These are phyloP conservation scores for Streptopelia turtur DNA, from an alignment of 2,797 vertebrate species.

Conservation along the genomic window DNA sequence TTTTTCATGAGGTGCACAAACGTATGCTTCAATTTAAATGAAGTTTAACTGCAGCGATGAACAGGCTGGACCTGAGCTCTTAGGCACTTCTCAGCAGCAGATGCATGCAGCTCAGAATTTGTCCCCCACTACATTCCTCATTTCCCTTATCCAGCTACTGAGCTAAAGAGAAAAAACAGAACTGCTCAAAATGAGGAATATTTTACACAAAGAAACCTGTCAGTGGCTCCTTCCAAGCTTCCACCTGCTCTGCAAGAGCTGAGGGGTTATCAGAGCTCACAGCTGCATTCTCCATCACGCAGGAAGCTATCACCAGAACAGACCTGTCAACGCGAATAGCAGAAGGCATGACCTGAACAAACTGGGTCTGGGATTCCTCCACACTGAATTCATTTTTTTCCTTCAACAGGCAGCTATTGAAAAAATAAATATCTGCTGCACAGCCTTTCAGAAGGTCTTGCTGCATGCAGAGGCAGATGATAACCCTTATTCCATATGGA, in stretches of 20 bases:
- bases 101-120: not conserved
- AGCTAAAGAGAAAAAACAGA: constrained; percentile 1
- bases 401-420: not conserved
- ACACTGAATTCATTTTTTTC: not conserved
- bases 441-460: not conserved
- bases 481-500: constrained; percentile 15
- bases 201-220: constrained; percentile 12
- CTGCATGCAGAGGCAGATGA: not conserved
- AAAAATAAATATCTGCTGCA: not conserved
- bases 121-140: not conserved
- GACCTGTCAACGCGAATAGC: not conserved
- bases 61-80: not conserved
- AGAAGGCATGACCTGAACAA: not conserved
- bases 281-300: constrained; percentile 22
- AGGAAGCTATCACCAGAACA: not conserved
- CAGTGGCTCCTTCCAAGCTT: not conserved
- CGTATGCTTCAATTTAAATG: not conserved
- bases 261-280: not conserved
- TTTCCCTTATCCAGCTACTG: not conserved
- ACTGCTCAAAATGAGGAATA: not conserved
- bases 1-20: not conserved
- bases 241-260: constrained; percentile 4
- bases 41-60: not conserved
- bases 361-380: not conserved
- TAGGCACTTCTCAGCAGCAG: not conserved